Base-by-base conservation (phyloP, 2,113 vertebrate species). In the Percina caprodes region DNA sequence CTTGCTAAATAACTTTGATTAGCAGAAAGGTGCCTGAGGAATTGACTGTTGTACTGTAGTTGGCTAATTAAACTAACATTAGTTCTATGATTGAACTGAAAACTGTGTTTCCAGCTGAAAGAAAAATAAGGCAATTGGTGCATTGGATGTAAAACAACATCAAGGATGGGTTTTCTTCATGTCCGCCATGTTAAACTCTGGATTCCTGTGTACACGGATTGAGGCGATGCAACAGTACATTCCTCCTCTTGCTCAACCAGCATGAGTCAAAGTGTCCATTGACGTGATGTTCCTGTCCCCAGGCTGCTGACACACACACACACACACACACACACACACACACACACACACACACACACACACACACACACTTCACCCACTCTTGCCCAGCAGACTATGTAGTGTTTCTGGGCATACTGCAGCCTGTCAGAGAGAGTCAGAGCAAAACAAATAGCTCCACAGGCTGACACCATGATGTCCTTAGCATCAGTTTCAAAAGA, bases 181-280 rank as follows among this genome's bases (percentile, higher is more conserved):
- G 7, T 35, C 35, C 1, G 1, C 35, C 35, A 35, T 9, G 35
- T 35, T 35, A 35, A 35, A 35, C 35, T 35, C 35, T 35, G 35
- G 35, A 35, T 35, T 35, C 7, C 35, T 35, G 26, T 24, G n/a
- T 24, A 1, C 13, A 5, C n/a, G 33, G 4, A 63, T 5, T 48
- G 42, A 52, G 3, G 51, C 42, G 39, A 68, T 52, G n/a, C 2
- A 1, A 26, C 45, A 8, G 19, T 65, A 23, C 19, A 8, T 59
- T 75, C 39, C 9, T 24, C 49, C 46, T 67, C 54, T 26, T 19
- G 33, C 70, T 75, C 68, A 69, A 80, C 65, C 75, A 60, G 62
- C 52, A 51, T 87, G 84, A 88, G 86, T 91, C 88, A 85, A 15
- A 61, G 45, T 72, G 68, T 74, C 82, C 59, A 24, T 1, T 0